Evolutionary conservation across 2,797 vertebrate species (phyloP), one percentile per base, ranked within the genome.

Genomic region (Carapus acus): DNA sequence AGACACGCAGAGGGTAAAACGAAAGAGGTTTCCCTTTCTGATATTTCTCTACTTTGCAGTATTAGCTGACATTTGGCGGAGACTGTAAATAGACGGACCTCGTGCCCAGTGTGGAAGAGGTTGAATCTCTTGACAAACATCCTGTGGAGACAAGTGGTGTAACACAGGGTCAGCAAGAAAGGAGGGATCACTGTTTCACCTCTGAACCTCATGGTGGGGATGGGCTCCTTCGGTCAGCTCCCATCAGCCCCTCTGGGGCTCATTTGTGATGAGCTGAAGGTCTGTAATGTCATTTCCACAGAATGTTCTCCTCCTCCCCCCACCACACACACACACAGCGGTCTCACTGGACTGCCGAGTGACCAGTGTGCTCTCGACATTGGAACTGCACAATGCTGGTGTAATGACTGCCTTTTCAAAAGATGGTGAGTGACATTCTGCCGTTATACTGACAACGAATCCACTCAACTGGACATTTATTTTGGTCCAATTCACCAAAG

Each of bases 251-350:
- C 73, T 63, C 43, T 29, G 63, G 75, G 69, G 38, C 81, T 82
- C 73, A 82, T 83, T 86, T 84, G 75, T 53, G 69, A 67, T 6
- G 49, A 73, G 21, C 56, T n/a, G 55, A 57, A 63, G 64, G 64
- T 71, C 68, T 24, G 45, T 15, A 12, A 55, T 62, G 61, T 74
- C 52, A 64, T 58, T 66, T 67, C 64, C 63, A 49, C 49, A 49
- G 51, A 65, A 66, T 50, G 49, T 65, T 63, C 58, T n/a, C n/a
- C n/a, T n/a, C n/a, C n/a, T n/a, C n/a, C n/a, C n/a, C n/a, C n/a
- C n/a, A n/a, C n/a, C n/a, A n/a, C n/a, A 69, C 61, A 60, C 38
- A 53, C 50, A 65, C 44, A 11, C 47, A 49, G 51, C 43, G 11
- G 33, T 41, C 54, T 73, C 59, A 4, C 23, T 2, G 18, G 52